Base-by-base conservation (phyloP, 2,113 vertebrate genomes). In the Equus quagga region DNA sequence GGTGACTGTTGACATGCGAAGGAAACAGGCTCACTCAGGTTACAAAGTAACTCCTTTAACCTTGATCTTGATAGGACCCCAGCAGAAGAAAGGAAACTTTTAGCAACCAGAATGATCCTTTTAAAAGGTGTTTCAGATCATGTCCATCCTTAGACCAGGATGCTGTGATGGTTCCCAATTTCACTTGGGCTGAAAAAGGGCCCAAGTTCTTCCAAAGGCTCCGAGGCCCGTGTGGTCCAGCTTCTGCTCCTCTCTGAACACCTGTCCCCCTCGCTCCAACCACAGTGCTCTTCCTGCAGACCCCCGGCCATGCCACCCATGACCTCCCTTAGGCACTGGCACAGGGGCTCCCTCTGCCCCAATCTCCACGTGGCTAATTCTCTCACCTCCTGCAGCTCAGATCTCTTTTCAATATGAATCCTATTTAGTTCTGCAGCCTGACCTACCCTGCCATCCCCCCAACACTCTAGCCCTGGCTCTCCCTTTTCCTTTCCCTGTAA, bases 11-110 rank as follows among this genome's bases (percentile, higher is more conserved):
- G 26, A n/a, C 6, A 62, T 10, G 51, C 67, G 60, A 75, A 86
- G 56, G 44, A 95, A 96, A 91, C 33, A 82, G 21, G 18, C 3
- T 84, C 85, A 88, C 18, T 94, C 56, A 44, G 67, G 75, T 81
- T 72, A 96, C 41, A 62, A 44, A 94, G 41, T 21, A 56, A 88
- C 23, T 80, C 58, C 49, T 65, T 92, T 67, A 81, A 19, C 10
- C 19, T 11, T 26, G 69, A 79, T 72, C 70, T 94, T 88, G 36
- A 44, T 14, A 70, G 51, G 92, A 88, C 6, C 13, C 24, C 51
- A 89, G 62, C 51, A 58, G 51, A 84, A 18, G 26, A 89, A 81
- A 91, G 86, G 65, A 93, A 41, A 85, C 76, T 60, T 72, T 24
- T 10, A 78, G 87, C 31, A 62, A 28, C 33, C 15, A 79, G 49